Evolutionary conservation across 2,113 vertebrate genomes (phyloP).

Genomic region (Oxygymnocypris stewartii): DNA sequence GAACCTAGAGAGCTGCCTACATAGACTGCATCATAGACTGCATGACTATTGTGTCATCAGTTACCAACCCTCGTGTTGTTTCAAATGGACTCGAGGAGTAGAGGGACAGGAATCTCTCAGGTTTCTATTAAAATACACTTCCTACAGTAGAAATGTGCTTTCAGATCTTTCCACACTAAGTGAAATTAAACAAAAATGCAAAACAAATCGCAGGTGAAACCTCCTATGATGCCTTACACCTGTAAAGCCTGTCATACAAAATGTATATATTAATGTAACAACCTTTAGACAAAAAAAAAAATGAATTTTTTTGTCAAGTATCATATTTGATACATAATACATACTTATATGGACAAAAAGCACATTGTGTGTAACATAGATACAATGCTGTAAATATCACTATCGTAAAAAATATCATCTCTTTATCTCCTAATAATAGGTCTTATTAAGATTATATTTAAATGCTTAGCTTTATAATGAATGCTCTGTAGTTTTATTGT

Average conservation of each 20-base stretch:
- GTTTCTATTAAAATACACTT: not conserved
- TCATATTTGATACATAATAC: not conserved
- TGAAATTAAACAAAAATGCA: not conserved
- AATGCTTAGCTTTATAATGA: not conserved
- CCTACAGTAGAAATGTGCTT: not conserved
- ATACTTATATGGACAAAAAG: too few species aligned
- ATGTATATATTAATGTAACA: not conserved
- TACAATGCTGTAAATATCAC: not conserved
- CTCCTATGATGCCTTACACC: not conserved
- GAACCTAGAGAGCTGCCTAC: not conserved
- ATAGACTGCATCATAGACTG: not conserved
- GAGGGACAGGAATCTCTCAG: not conserved
- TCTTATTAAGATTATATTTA: not conserved
- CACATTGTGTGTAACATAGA: too few species aligned
- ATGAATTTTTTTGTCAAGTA: too few species aligned
- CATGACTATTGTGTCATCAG: too few species aligned
- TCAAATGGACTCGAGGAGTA: not conserved
- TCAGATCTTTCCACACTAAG: not conserved
- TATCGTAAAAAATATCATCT: not conserved
- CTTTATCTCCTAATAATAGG: not conserved
- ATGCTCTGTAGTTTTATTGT: too few species aligned
- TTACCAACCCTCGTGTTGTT: not conserved
- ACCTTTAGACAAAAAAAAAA: not conserved
- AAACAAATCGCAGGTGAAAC: not conserved
- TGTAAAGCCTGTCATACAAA: not conserved